Evolutionary conservation across 2,113 vertebrate species (phyloP), one percentile per base, ranked within the genome.

Genomic region (Romanogobio albipinnatus): DNA sequence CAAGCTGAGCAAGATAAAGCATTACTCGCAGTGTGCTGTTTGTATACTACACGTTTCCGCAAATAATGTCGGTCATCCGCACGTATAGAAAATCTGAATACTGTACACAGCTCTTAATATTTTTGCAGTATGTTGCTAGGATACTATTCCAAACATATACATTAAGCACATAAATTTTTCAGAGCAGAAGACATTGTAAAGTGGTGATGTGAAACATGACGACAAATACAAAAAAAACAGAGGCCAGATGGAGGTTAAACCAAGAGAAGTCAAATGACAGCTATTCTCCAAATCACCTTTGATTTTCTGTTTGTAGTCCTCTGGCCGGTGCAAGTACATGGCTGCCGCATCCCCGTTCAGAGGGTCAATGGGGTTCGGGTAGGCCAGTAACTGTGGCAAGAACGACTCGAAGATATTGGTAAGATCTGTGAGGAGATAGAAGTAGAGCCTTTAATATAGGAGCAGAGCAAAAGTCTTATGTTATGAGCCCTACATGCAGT

Each of bases 341-440:
- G 98, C 98, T 86, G 98, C 98, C 61, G 98, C 98, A 0, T 99
- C 98, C 80, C 98, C 98, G 76, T 99, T 99, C 89, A 99, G 95
- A 85, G 98, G 98, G 84, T 99, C 98, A 86, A 99, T 99, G 86
- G 98, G 98, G 90, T 99, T 99, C 70, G 98, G 98, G 84, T 99
- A 99, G 15, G 98, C 97, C 95, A 99, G 93, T 92, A 99, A 95
- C 94, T 99, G 98, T 74, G 98, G 98, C 95, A 99, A 94, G 94
- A 99, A 99, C 90, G 98, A 99, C 93, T 99, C 98, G 93, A 99
- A 99, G 90, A 99, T 99, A 91, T 99, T 99, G 96, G 98, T 99
- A 93, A 99, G 96, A 95, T 99, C 88, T 87, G 58, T 24, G 43
- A 58, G 45, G 33, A 10, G 3, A 85, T 29, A 77, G 47, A 73